Evolutionary conservation across 2,113 vertebrate species (phyloP), one percentile per base, ranked within the genome.

Genomic region (Ciconia boyciana): DNA sequence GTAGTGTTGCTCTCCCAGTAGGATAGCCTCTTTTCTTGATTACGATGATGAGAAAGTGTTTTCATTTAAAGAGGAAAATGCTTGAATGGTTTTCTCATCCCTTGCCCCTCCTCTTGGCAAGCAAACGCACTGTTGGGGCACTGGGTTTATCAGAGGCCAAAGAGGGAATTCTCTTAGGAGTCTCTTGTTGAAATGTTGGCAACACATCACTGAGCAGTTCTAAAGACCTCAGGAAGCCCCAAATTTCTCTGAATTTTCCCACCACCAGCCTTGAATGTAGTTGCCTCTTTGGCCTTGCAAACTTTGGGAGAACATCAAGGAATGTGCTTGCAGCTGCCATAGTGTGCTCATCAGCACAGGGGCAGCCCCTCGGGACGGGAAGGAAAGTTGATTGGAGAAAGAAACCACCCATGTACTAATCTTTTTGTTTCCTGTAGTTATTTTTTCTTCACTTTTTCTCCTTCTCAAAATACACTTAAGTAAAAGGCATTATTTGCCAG

Each of bases 141-240:
- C 43, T 34, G 89, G 78, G 95, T 96, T 97, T 97, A 96, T 97
- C 93, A 31, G 41, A 91, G 93, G 87, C 95, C 91, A 91, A 93
- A 74, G 66, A 29, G 83, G 71, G 82, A 93, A 90, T 90, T 97
- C 91, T 97, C 95, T 69, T 25, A 81, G 95, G 82, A 96, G 64
- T 39, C 84, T 88, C 91, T 93, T 91, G 89, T 95, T 92, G 93
- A 90, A 95, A 88, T 75, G 71, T 83, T 97, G 93, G 95, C 95
- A 97, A 60, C 96, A 92, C 89, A 95, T 96, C 96, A 96, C 89
- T 93, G 93, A 93, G 71, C 82, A 70, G 71, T 64, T 94, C 84
- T 87, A 94, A 96, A 96, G 91, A 66, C 48, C 69, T 95, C 15
- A 14, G 87, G 89, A 97, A 96, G 91, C 58, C 89, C 89, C 78